Conservation (phyloP, 2,113 vertebrate species). For the Callithrix jacchus region DNA sequence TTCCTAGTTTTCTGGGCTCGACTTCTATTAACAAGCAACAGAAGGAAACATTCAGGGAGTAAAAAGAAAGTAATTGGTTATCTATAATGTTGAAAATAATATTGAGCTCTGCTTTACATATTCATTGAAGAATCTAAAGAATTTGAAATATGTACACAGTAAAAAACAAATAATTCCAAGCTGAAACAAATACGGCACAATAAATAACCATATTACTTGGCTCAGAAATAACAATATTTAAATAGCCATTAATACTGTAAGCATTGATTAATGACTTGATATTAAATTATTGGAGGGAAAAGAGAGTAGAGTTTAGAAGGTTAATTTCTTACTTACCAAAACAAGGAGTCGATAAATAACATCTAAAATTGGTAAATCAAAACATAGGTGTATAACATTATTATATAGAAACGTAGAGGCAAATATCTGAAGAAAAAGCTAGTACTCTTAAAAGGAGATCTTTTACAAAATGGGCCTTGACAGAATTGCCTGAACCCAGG, state of each 20-base stretch:
- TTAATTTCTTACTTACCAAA: neutral
- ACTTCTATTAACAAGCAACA: neutral
- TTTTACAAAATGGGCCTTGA: neutral
- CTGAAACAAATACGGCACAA: neutral
- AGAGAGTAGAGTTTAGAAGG: neutral
- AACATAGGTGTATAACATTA: neutral
- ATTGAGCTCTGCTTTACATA: neutral
- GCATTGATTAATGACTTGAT: neutral
- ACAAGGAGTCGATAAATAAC: neutral
- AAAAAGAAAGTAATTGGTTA: neutral
- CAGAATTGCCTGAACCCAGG: too few species aligned
- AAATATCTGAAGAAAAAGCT: neutral
- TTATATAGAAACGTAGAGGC: neutral
- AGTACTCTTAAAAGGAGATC: neutral
- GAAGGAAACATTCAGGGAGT: neutral
- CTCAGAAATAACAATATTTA: neutral
- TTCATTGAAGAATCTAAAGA: neutral
- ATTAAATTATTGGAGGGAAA: neutral
- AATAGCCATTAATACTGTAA: neutral
- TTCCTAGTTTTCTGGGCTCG: neutral
- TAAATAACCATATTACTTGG: neutral
- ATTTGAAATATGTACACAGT: neutral
- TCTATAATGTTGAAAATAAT: conserved; percentile 17
- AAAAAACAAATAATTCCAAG: neutral
- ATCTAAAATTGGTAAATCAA: conserved; percentile 18